Evolutionary conservation across 2,797 vertebrate species (phyloP), one percentile per base, ranked within the genome.

Genomic region (Liparis tanakae): DNA sequence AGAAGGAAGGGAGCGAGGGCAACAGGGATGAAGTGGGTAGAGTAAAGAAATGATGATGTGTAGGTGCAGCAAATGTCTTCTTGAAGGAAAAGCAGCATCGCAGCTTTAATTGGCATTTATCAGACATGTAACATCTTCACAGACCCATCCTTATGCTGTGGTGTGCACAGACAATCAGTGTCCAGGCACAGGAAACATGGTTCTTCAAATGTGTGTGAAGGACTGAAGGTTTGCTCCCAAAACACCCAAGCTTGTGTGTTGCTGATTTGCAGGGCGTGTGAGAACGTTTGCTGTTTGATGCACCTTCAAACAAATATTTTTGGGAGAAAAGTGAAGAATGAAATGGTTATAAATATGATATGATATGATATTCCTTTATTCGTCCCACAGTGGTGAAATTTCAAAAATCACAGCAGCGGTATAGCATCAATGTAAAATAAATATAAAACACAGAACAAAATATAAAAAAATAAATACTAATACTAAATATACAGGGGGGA

Each of bases 21-120:
- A 30, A 30, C 25, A 71, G 0, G 8, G 70, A 68, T 79, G 81
- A 81, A 87, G 88, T 64, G 77, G 55, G 56, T 9, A 58, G 79
- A 87, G 69, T 81, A 20, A 15, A 25, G 74, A 78, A 41, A 41
- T 30, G 1, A 87, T 82, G 73, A 86, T 81, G 67, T 78, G 78
- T 71, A 73, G 77, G 72, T 80, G 30, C 68, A 63, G 73, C 66
- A 76, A 62, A 79, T 60, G 54, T 74, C 51, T 18, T 70, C 43
- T n/a, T 51, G 41, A 34, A 13, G 59, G 9, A 63, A 17, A 71
- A 80, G 34, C 12, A 20, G 43, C 68, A 60, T 67, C 22, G 36
- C 20, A 13, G 46, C 48, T 57, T 15, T 36, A 34, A 76, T 30
- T 1, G 37, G 57, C 57, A 20, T 30, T 1, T 10, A 30, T 74